Conservation (phyloP, 1,140 invertebrate species). For the Drosophila burlai region DNA sequence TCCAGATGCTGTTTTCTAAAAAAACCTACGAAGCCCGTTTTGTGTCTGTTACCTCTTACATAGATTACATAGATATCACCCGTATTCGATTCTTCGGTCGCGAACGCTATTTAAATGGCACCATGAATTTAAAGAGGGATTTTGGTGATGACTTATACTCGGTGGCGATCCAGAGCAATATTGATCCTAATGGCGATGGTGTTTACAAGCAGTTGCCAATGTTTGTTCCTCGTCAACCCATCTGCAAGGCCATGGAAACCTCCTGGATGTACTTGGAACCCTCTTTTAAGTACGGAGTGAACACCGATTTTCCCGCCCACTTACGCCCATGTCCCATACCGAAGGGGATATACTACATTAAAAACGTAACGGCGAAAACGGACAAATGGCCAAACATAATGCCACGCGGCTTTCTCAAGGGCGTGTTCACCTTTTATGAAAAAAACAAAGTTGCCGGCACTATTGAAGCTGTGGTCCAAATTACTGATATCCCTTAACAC, state of each 20-base stretch:
- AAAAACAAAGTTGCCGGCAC: too few species aligned
- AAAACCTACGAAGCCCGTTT: neutral
- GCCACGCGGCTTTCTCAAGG: too few species aligned
- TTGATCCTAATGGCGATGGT: conserved; percentile 33
- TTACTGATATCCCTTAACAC: neutral
- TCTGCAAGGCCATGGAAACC: conserved; percentile 19
- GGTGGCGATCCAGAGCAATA: conserved; percentile 12
- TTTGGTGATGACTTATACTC: conserved; percentile 7
- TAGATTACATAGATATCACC: neutral
- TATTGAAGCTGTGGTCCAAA: too few species aligned
- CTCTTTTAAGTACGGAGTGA: conserved; percentile 6
- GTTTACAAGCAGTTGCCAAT: conserved; percentile 24
- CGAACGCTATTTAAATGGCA: conserved; percentile 38
- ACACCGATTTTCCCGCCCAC: conserved; percentile 36
- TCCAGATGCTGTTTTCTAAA: neutral
- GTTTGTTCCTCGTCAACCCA: neutral
- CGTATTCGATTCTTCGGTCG: conserved; percentile 20
- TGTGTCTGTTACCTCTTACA: neutral
- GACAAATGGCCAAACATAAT: too few species aligned
- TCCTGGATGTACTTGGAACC: conserved; percentile 14
- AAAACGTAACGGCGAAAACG: conserved; percentile 6
- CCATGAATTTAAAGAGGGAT: conserved; percentile 8
- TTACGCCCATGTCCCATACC: conserved; percentile 38
- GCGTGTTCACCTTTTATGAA: too few species aligned
- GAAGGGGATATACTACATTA: conserved; percentile 34